Conservation (phyloP, 37 sponge, comb jelly and placozoan species). For the Hexactinellida sp. region DNA sequence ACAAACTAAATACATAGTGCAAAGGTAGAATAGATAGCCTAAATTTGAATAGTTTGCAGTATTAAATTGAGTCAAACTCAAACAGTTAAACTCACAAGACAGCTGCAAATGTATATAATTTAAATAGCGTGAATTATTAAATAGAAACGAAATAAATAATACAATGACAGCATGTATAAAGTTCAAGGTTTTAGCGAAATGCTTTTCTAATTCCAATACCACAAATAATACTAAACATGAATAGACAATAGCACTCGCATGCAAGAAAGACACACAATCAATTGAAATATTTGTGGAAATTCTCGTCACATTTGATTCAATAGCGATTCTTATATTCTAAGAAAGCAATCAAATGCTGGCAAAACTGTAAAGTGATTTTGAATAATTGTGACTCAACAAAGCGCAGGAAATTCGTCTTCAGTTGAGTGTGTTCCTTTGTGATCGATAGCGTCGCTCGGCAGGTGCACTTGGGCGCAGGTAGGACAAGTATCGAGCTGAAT, state of each 20-base stretch:
- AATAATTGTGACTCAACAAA: not conserved
- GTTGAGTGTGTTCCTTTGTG: not conserved
- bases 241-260: not conserved
- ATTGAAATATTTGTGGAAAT: conserved; percentile 6
- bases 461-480: not conserved
- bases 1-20: too few relatives aligned
- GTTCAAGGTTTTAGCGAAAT: not conserved
- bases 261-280: not conserved
- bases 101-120: not conserved
- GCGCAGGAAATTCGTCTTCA: not conserved
- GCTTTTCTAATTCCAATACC: not conserved
- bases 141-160: not conserved
- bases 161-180: not conserved
- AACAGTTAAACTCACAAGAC: not conserved
- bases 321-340: not conserved
- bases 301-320: not conserved
- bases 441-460: not conserved
- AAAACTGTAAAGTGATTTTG: not conserved
- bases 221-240: not conserved
- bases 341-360: not conserved
- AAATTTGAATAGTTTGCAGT: too few relatives aligned
- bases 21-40: too few relatives aligned
- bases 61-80: too few relatives aligned
- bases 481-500: not conserved
- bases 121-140: not conserved